Conservation (phyloP, 1,140 invertebrate species). For the Chionoecetes opilio region DNA sequence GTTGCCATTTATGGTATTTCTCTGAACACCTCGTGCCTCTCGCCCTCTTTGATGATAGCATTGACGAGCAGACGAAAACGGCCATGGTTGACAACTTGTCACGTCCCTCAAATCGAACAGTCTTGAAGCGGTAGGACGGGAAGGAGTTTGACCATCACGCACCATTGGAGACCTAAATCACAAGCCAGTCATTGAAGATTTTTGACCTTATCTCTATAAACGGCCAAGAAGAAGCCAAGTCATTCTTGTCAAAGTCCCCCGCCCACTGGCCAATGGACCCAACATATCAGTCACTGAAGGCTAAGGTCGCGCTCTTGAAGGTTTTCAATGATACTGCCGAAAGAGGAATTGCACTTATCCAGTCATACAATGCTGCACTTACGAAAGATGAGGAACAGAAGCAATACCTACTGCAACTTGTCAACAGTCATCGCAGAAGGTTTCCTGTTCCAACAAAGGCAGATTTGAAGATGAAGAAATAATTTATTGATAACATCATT, state of each 20-base stretch:
- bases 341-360: background rate
- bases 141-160: background rate
- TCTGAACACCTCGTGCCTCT: too few relatives aligned
- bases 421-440: background rate
- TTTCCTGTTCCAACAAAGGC: background rate
- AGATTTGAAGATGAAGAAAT: constrained; percentile 16
- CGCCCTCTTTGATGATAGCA: too few relatives aligned
- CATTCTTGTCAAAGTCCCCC: background rate
- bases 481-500: background rate
- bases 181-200: constrained; percentile 15
- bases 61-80: too few relatives aligned
- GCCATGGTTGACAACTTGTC: too few relatives aligned
- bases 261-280: background rate
- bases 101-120: too few relatives aligned
- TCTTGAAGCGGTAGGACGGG: too few relatives aligned
- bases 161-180: constrained; percentile 16
- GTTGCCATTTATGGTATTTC: too few relatives aligned
- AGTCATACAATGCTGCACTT: constrained; percentile 10
- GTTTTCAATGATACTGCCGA: constrained; percentile 14
- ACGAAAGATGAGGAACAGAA: too few relatives aligned
- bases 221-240: background rate
- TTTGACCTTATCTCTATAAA: constrained; percentile 13
- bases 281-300: constrained; percentile 12
- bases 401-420: constrained; percentile 10
- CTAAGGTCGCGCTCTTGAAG: constrained; percentile 25